These are phyloP conservation scores for Brachynemurus nebulosus DNA, from an alignment of 2,888 invertebrate species.

Conservation along the genomic window DNA sequence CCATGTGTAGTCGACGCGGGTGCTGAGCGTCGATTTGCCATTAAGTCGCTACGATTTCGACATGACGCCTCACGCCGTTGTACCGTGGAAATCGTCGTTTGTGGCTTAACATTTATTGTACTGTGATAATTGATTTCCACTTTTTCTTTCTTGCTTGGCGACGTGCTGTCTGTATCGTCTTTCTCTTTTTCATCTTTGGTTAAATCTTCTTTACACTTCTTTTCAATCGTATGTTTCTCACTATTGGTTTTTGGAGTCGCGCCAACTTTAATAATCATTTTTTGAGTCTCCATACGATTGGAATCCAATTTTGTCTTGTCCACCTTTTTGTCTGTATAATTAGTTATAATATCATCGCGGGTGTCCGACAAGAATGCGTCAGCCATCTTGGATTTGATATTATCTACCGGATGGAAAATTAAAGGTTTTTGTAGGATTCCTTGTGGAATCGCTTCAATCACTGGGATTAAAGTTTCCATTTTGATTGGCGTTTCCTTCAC, in stretches of 20 bases:
- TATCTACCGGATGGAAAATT: conserved; percentile 18
- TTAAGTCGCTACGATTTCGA: conserved; percentile 23
- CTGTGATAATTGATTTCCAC: conserved; percentile 26
- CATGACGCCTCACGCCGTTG: conserved; percentile 26
- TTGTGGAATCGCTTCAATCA: background rate
- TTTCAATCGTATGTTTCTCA: conserved; percentile 24
- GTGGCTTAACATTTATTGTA: background rate
- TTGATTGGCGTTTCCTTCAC: background rate
- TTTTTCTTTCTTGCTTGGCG: conserved; percentile 39
- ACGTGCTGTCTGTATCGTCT: conserved; percentile 27
- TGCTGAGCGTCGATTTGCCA: conserved; percentile 27
- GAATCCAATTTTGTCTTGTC: conserved; percentile 21
- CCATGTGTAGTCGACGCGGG: conserved; percentile 22
- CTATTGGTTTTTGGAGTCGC: background rate
- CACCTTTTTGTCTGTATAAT: conserved; percentile 19
- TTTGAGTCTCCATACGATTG: conserved; percentile 26
- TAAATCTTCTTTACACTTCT: conserved; percentile 29
- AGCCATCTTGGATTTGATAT: conserved; percentile 33
- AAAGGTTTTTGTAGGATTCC: background rate
- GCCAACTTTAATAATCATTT: conserved; percentile 22
- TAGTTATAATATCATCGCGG: conserved; percentile 35
- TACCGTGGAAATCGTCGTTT: too few species aligned
- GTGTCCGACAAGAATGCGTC: conserved; percentile 46
- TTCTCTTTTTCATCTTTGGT: conserved; percentile 30
- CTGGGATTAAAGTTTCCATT: conserved; percentile 1